Base-by-base conservation (phyloP, 2,888 invertebrate species). In the Dryobota labecula region DNA sequence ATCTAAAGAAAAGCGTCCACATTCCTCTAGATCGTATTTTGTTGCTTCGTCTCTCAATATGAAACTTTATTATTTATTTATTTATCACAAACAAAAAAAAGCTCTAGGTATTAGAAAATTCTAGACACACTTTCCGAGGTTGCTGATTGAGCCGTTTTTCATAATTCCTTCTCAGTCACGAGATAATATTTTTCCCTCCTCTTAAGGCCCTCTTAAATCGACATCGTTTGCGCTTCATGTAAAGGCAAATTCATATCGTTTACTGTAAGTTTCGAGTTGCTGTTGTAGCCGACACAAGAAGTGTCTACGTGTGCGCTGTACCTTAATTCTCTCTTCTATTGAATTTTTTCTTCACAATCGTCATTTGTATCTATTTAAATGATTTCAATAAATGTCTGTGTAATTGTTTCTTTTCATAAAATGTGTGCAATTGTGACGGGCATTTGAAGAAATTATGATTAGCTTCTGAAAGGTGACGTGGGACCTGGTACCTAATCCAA, bases 361-460 rank as follows among this genome's bases (percentile, higher is more conserved):
- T 38, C 49, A 38, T 18, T 38, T 5, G 27, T 58, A 11, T 76
- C 60, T 70, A 57, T 70, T 56, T 66, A 54, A 79, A 73, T 69
- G 54, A 51, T 45, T n/a, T 33, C 41, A 76, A 76, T 84, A 73
- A 74, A 76, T 9, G 74, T 78, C 79, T 15, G 7, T 47, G 18
- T 15, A 1, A 70, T 66, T 53, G 66, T 61, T 36, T 11, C 13
- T 47, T 62, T 65, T 61, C 24, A 30, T 82, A 20, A 72, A 56
- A 67, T 67, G 67, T 73, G 73, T 38, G 30, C 38, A 43, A 51
- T 36, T 62, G 36, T 62, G 20, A 51, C 49, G 24, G 15, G 20
- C 64, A 27, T 54, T 38, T 36, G 6, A 20, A 60, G 15, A 64
- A 54, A 62, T 62, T 76, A 76, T 70, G 64, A 78, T 49, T 8